Evolutionary conservation across 1,140 invertebrate genomes (phyloP).

Genomic region (Drosophila suzukii): DNA sequence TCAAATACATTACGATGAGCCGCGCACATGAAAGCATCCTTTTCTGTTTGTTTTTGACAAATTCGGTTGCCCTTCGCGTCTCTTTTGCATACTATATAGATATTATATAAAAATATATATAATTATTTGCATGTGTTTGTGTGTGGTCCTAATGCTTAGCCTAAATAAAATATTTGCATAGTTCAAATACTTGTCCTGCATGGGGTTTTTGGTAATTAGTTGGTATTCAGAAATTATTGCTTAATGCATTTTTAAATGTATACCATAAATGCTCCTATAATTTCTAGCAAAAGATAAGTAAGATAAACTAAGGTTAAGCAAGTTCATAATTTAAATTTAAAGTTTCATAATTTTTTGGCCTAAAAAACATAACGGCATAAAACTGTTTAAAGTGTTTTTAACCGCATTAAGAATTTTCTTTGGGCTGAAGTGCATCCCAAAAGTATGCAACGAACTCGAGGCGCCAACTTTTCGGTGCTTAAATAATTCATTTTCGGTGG

Average conservation of each 20-base stretch:
- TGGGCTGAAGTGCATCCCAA: slow-evolving; percentile 21
- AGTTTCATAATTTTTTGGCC: too few species aligned
- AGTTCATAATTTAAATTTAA: too few species aligned
- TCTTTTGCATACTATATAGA: neutral
- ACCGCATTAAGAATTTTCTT: slow-evolving; percentile 4
- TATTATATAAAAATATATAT: slow-evolving; percentile 5
- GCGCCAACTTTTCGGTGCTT: slow-evolving; percentile 27
- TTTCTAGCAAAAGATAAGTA: too few species aligned
- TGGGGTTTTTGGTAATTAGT: neutral
- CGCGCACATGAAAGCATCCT: slow-evolving; percentile 63
- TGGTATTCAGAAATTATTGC: neutral
- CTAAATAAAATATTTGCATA: slow-evolving; percentile 9
- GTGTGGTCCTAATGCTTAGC: neutral
- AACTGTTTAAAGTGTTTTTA: slow-evolving; percentile 3
- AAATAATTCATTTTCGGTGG: slow-evolving; percentile 45
- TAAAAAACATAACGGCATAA: neutral
- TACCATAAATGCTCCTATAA: too few species aligned
- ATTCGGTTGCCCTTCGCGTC: slow-evolving; percentile 17
- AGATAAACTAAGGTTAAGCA: too few species aligned
- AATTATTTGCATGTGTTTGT: neutral
- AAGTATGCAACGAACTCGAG: slow-evolving; percentile 24
- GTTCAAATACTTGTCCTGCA: slow-evolving; percentile 4
- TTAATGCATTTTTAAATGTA: too few species aligned
- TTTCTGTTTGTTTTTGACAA: slow-evolving; percentile 66
- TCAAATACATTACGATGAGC: slow-evolving; percentile 75